Percentiles rank a stretch among this genome's conserved stretches.
Evolutionary conservation across 2,113 vertebrate species (phyloP).

Genomic region (Rhinoderma darwinii): DNA sequence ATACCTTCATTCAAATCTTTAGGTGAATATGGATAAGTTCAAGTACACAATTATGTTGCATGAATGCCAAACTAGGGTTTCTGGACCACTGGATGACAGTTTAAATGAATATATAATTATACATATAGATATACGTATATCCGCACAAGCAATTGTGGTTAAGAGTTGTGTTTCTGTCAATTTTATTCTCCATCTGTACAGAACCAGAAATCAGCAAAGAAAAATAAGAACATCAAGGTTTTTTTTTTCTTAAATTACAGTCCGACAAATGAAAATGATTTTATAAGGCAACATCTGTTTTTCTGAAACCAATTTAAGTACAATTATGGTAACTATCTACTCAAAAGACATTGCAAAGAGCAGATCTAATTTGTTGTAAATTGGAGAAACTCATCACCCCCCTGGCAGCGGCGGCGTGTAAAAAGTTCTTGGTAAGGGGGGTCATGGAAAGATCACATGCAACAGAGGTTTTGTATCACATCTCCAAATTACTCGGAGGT

Average conservation of each 20-base stretch:
- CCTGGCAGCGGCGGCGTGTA: conserved; percentile 32
- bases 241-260: conserved; percentile 43
- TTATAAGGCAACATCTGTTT: conserved; percentile 56
- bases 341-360: conserved; percentile 58
- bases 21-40: no score
- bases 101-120: neutral
- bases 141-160: neutral
- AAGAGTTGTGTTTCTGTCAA: neutral
- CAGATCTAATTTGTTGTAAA: conserved; percentile 53
- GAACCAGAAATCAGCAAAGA: conserved; percentile 45
- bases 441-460: conserved; percentile 56
- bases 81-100: neutral
- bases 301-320: conserved; percentile 58
- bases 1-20: neutral
- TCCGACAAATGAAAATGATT: conserved; percentile 55
- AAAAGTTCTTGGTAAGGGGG: conserved; percentile 49
- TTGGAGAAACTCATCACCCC: conserved; percentile 46
- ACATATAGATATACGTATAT: neutral
- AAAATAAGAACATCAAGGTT: conserved; percentile 21
- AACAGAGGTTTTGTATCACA: conserved; percentile 54
- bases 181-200: conserved; percentile 25
- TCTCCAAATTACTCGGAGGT: conserved; percentile 50
- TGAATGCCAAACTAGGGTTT: neutral
- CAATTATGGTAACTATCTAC: conserved; percentile 58
- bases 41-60: neutral